Evolutionary conservation across 2,888 invertebrate genomes (phyloP).

Genomic region (Elegia similella): DNA sequence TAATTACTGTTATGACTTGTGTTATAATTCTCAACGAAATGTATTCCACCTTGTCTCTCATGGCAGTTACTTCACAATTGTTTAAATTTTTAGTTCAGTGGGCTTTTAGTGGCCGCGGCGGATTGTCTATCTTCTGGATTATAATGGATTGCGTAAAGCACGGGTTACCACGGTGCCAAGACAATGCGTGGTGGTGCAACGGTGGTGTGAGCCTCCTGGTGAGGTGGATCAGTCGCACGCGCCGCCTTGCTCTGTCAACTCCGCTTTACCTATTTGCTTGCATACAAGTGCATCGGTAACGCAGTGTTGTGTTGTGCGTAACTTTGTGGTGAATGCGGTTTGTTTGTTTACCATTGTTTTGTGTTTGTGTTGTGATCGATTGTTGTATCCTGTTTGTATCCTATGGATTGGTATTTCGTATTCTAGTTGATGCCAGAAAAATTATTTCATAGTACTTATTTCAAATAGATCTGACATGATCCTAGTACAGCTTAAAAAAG

Average conservation of each 20-base stretch:
- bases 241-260: constrained; percentile 65
- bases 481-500: no score
- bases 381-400: constrained; percentile 26
- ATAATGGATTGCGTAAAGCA: constrained; percentile 74
- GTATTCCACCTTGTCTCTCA: constrained; percentile 26
- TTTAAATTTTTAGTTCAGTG: constrained; percentile 39
- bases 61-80: constrained; percentile 40
- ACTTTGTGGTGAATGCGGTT: constrained; percentile 22
- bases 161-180: constrained; percentile 73
- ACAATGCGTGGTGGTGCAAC: constrained; percentile 76
- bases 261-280: constrained; percentile 39
- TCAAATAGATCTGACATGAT: no score
- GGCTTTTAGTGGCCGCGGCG: constrained; percentile 48
- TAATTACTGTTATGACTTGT: constrained; percentile 10
- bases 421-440: neutral
- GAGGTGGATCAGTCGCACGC: constrained; percentile 63
- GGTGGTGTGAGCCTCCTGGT: constrained; percentile 52
- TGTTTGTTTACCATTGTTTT: constrained; percentile 19
- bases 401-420: neutral
- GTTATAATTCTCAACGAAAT: constrained; percentile 29
- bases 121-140: constrained; percentile 66
- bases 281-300: constrained; percentile 23
- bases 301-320: constrained; percentile 17
- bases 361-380: constrained; percentile 22
- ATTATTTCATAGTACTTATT: no score